Conservation (phyloP, 2,797 vertebrate genomes). For the Knipowitschia caucasica region DNA sequence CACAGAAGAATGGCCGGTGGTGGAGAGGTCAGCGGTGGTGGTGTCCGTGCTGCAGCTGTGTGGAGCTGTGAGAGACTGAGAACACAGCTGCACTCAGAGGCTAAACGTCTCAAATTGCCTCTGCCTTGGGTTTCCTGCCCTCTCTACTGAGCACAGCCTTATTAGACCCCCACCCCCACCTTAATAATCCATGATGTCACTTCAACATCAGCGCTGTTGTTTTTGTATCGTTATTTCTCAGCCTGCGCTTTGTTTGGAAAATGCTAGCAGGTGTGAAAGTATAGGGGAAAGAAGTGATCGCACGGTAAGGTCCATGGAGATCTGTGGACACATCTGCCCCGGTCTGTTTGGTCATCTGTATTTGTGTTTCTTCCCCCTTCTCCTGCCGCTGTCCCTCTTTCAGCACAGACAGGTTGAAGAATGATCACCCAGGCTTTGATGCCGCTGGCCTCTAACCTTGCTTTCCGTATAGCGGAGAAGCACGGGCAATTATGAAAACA, state of each 20-base stretch:
- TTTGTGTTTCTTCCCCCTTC: constrained; percentile 60
- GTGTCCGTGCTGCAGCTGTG: constrained; percentile 60
- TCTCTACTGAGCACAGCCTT: constrained; percentile 56
- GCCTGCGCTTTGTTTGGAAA: constrained; percentile 64
- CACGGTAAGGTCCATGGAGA: constrained; percentile 38
- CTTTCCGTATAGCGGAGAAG: constrained; percentile 71
- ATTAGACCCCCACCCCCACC: constrained; percentile 67
- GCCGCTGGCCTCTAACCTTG: constrained; percentile 63
- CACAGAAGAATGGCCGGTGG: constrained; percentile 45
- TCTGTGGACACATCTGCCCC: constrained; percentile 70
- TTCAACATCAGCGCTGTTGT: constrained; percentile 49
- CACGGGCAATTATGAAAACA: constrained; percentile 64
- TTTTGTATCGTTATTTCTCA: constrained; percentile 40
- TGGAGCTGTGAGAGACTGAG: constrained; percentile 51
- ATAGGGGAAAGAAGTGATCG: constrained; percentile 15
- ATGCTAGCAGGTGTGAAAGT: constrained; percentile 69
- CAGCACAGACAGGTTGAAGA: constrained; percentile 57
- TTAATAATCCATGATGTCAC: constrained; percentile 78
- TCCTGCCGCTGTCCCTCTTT: constrained; percentile 27
- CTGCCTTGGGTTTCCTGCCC: constrained; percentile 73
- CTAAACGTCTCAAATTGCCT: constrained; percentile 76
- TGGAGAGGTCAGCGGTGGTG: constrained; percentile 62
- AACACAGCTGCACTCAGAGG: constrained; percentile 74
- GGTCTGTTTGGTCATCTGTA: constrained; percentile 74
- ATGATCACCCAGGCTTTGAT: constrained; percentile 75